Percentiles rank a stretch among this genome's conserved stretches.
Evolutionary conservation across 2,797 vertebrate genomes (phyloP).

Genomic region (Catharus ustulatus): DNA sequence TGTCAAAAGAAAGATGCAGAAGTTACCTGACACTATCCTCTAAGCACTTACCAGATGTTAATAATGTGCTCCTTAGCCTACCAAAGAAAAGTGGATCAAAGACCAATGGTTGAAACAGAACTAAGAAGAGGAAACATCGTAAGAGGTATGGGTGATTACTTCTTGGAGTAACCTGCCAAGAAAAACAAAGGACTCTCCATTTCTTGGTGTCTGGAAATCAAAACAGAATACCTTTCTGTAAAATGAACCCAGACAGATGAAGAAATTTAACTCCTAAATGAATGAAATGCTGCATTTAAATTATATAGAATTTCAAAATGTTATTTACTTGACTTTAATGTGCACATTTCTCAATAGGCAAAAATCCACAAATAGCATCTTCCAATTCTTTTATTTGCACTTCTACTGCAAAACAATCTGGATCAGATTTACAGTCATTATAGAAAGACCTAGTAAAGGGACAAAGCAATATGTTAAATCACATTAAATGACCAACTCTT

Average conservation of each 20-base stretch:
- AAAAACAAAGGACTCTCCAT: not conserved
- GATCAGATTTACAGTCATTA: not conserved
- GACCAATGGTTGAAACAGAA: not conserved
- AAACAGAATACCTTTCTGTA: not conserved
- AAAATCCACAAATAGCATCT: not conserved
- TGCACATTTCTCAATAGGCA: not conserved
- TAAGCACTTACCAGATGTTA: not conserved
- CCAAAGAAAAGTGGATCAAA: conserved; percentile 4
- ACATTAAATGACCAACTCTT: not conserved
- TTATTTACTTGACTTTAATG: not conserved
- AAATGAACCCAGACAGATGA: not conserved
- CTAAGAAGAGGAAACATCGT: not conserved
- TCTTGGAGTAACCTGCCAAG: not conserved
- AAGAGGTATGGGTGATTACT: not conserved
- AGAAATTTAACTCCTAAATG: not conserved
- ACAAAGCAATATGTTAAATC: not conserved
- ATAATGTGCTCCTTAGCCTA: not conserved
- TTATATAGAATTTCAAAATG: not conserved
- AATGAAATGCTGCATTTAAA: not conserved
- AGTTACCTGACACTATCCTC: not conserved
- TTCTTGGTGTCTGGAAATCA: not conserved
- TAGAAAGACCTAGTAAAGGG: not conserved
- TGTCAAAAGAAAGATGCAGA: not conserved
- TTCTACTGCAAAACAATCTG: not conserved
- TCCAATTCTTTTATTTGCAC: not conserved